Evolutionary conservation across 2,113 vertebrate species (phyloP).

Genomic region (Chaetorhynchus papuensis): DNA sequence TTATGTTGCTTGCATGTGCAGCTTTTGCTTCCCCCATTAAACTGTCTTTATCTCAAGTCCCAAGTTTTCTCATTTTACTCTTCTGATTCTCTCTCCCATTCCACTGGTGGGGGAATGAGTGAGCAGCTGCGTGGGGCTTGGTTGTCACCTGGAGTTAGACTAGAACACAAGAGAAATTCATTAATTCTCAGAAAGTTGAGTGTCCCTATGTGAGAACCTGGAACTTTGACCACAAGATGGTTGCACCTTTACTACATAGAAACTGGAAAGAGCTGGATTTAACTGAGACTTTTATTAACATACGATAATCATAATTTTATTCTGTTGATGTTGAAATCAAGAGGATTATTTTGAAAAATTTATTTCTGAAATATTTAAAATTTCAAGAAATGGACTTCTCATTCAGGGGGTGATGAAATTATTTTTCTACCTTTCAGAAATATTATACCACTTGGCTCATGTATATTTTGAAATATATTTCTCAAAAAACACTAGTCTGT

Average conservation of each 20-base stretch:
- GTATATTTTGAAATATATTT: background rate
- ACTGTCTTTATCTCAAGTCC: background rate
- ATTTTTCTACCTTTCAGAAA: background rate
- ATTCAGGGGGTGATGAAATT: background rate
- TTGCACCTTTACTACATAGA: background rate
- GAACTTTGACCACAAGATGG: background rate
- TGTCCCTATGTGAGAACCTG: background rate
- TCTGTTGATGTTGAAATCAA: background rate
- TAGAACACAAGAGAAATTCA: background rate
- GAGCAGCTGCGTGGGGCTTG: rapidly evolving
- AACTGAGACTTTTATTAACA: background rate
- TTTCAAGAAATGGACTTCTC: background rate
- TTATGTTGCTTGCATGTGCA: background rate
- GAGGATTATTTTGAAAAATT: background rate
- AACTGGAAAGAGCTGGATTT: background rate
- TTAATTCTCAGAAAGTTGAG: background rate
- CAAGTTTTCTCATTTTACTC: background rate
- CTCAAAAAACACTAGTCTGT: background rate
- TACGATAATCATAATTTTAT: background rate
- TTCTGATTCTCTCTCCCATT: background rate
- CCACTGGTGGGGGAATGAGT: rapidly evolving
- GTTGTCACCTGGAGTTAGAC: background rate
- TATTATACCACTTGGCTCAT: background rate
- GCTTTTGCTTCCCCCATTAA: background rate
- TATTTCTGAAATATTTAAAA: background rate